Conservation (phyloP, 2,888 invertebrate genomes). For the Drosophila nr. perissopoda region DNA sequence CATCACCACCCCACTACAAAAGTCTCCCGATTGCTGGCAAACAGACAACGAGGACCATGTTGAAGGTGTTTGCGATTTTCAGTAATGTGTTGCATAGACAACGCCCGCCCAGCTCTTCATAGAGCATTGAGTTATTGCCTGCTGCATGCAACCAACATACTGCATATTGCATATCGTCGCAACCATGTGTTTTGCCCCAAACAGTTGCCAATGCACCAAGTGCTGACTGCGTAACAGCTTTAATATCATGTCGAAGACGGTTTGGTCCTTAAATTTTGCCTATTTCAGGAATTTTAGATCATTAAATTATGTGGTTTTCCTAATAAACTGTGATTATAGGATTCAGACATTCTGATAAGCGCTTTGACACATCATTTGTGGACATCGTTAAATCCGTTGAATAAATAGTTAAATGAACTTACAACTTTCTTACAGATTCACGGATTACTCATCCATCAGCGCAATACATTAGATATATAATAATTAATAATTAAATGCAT, state of each 20-base stretch:
- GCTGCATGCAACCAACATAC: constrained; percentile 67
- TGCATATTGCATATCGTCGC: constrained; percentile 35
- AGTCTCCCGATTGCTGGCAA: constrained; percentile 33
- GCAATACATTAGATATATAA: too few species aligned
- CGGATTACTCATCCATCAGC: too few species aligned
- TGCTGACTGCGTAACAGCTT: constrained; percentile 8
- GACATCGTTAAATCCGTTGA: background rate
- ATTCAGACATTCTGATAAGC: background rate
- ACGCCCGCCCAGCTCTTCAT: constrained; percentile 42
- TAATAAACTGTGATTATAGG: background rate
- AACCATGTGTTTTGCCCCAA: constrained; percentile 33
- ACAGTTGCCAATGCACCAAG: constrained; percentile 58
- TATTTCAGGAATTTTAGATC: background rate
- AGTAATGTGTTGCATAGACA: constrained; percentile 56
- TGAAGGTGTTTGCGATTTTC: constrained; percentile 76
- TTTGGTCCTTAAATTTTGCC: constrained; percentile 44
- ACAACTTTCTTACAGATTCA: too few species aligned
- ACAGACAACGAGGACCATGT: constrained; percentile 55
- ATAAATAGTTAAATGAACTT: too few species aligned
- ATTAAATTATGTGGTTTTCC: background rate
- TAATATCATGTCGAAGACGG: constrained; percentile 30
- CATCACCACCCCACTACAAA: constrained; percentile 5
- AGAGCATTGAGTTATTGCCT: constrained; percentile 77
- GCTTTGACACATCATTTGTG: background rate
- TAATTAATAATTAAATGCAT: background rate